Evolutionary conservation across 2,113 vertebrate genomes (phyloP), one percentile per base, ranked within the genome.

Genomic region (Tonatia bakeri): DNA sequence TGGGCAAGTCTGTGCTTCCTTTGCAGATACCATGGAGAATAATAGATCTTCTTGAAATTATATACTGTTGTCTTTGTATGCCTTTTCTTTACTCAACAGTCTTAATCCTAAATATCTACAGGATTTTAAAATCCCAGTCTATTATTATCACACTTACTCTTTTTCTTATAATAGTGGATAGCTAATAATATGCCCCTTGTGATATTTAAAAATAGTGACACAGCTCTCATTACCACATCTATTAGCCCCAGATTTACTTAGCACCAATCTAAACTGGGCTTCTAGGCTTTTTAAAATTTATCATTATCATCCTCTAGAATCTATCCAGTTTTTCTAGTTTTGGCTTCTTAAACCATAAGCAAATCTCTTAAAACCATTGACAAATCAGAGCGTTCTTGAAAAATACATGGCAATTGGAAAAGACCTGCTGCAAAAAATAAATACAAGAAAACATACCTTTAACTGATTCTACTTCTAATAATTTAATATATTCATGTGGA

Each of bases 121-220:
- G 73, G 91, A 96, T 97, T 98, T 98, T 87, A 94, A 96, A 97
- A 97, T 97, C 94, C 89, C 91, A 97, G 70, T 95, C 97, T 96
- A 76, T 98, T 98, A 98, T 98, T 98, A 98, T 94, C 94, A 98
- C 95, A 67, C 97, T 98, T 92, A 97, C 89, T 97, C 95, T 97
- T 97, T 98, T 98, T 97, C 98, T 95, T 98, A 22, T 98, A 98
- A 98, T 98, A 98, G 98, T 96, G 96, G 69, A 90, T 94, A 97
- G 97, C 95, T 98, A 98, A 98, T 98, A 98, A 98, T 98, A 98
- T 87, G 91, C 95, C 97, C 97, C 77, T 97, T 98, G 98, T 98
- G 98, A 98, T 97, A 97, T 97, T 98, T 98, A 98, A 98, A 98
- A 98, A 98, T 98, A 98, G 98, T 56, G 40, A 94, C 97, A 80